These are phyloP conservation scores for Nesometra sesokonis DNA, from an alignment of 35 echinoderm and acorn worm species.

Conservation along the genomic window DNA sequence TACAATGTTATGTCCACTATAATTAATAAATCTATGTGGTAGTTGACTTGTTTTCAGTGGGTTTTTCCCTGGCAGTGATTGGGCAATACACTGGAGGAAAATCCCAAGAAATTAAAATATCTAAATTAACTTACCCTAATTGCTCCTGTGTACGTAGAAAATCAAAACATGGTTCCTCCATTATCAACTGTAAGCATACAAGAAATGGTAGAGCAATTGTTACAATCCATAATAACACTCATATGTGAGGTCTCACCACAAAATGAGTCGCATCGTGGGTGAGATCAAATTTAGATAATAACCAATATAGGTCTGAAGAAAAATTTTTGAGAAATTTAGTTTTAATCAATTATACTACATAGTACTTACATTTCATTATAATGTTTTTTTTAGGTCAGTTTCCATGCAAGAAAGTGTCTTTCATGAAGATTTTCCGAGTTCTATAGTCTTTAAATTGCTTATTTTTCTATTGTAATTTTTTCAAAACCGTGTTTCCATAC, in stretches of 20 bases:
- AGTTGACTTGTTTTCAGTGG: not conserved
- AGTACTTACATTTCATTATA: no score
- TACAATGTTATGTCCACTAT: not conserved
- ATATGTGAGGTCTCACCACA: no score
- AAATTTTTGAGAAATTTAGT: no score
- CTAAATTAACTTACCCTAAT: constrained; percentile 54
- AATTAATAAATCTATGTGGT: not conserved
- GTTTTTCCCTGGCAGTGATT: not conserved
- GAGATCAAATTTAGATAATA: not conserved
- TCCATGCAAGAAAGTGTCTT: no score
- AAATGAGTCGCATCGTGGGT: no score
- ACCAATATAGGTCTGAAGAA: no score
- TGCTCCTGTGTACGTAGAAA: constrained; percentile 83
- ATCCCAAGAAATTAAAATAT: not conserved
- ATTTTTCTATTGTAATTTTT: no score
- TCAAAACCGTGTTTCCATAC: no score
- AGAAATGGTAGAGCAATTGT: no score
- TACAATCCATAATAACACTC: no score
- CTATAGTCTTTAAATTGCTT: not conserved
- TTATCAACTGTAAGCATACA: constrained; percentile 39
- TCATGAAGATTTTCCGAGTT: not conserved
- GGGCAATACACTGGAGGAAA: no score
- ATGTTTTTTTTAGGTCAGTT: no score
- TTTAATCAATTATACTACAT: not conserved
- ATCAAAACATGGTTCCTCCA: constrained; percentile 93